phyloP scores from a whole-genome alignment of 2,113 vertebrate genomes.

The Theristicus caerulescens region DNA sequence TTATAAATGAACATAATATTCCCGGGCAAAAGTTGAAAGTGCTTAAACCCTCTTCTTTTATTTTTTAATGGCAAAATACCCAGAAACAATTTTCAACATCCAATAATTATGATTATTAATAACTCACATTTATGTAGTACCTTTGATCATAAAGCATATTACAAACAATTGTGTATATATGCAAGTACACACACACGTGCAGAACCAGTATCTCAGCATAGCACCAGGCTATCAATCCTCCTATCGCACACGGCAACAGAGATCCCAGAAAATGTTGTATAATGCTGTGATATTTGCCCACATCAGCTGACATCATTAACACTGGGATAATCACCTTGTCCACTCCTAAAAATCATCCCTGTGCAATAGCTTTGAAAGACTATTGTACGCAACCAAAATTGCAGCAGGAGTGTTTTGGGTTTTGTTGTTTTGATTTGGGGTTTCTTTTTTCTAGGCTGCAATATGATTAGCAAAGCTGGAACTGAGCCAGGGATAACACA shows the following conservation, averaged over 20 bases:
- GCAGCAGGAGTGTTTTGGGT: neutral
- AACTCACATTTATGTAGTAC: neutral
- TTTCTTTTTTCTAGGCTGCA: neutral
- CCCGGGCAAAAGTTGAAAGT: constrained; percentile 27
- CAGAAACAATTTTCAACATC: constrained; percentile 26
- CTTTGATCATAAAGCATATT: constrained; percentile 25
- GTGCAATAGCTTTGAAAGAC: neutral
- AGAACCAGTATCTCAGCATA: neutral
- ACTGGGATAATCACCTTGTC: neutral
- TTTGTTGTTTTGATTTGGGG: neutral
- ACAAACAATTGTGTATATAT: neutral
- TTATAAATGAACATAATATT: constrained; percentile 43
- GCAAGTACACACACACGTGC: neutral
- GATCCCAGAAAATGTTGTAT: neutral
- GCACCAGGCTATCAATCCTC: neutral
- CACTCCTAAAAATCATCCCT: neutral
- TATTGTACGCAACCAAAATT: neutral
- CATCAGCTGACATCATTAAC: neutral
- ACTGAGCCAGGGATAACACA: neutral
- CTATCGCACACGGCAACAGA: neutral
- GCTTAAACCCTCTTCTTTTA: neutral
- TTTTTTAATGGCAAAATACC: constrained; percentile 36
- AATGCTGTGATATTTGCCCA: fast-evolving
- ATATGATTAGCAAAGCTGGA: neutral
- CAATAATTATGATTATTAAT: constrained; percentile 53